Conservation (phyloP, 2,113 vertebrate genomes). For the Charina bottae region DNA sequence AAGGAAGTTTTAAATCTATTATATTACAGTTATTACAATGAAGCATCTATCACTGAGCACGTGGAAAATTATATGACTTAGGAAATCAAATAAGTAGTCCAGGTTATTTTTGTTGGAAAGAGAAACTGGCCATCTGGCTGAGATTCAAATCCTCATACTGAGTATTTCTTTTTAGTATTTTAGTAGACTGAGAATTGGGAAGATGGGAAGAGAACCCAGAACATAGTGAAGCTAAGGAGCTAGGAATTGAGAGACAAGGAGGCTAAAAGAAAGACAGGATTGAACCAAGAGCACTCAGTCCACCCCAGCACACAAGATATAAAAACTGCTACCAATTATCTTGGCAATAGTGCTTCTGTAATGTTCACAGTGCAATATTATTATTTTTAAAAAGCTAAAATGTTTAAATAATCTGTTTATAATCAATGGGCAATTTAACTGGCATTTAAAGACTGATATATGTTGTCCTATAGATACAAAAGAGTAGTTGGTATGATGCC, state of each 20-base stretch:
- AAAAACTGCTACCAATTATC: neutral
- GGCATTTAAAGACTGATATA: neutral
- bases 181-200: neutral
- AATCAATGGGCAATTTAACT: neutral
- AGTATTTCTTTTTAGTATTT: too few relatives aligned
- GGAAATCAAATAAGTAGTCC: neutral
- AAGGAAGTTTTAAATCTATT: slow-evolving; percentile 5
- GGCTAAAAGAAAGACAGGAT: neutral
- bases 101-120: neutral
- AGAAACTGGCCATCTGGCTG: neutral
- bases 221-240: neutral
- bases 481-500: neutral
- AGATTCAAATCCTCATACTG: neutral
- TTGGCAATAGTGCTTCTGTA: neutral
- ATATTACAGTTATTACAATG: neutral
- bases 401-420: neutral
- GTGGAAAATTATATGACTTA: neutral
- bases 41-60: neutral
- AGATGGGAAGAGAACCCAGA: neutral
- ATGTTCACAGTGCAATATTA: neutral
- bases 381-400: neutral
- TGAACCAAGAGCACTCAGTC: neutral
- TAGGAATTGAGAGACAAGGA: neutral
- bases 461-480: neutral
- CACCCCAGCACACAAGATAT: neutral